A percentile compares a stretch with the other conserved stretches of the same genome.
Conservation (phyloP, 1,140 invertebrate genomes). For the Polypedilum pembai region DNA sequence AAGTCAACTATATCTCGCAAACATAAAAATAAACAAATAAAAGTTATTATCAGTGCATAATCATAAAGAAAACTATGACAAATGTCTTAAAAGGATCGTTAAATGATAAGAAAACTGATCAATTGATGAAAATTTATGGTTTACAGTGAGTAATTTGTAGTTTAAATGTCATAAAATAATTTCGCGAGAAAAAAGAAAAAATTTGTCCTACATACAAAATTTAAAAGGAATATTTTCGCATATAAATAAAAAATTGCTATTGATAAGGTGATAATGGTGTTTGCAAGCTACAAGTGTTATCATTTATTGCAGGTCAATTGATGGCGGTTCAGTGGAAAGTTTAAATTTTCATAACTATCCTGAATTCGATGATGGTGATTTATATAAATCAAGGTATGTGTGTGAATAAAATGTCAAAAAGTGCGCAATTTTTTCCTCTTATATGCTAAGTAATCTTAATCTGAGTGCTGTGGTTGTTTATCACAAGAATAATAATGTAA, state of each 20-base stretch:
- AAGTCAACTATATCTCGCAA: too few relatives aligned
- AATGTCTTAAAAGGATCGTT: constrained; percentile 22
- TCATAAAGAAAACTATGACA: constrained; percentile 21
- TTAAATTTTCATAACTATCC: constrained; percentile 24
- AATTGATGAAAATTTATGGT: constrained; percentile 27
- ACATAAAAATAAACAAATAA: neutral
- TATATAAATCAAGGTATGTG: constrained; percentile 20
- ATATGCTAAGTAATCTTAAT: neutral
- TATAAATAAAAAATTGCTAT: neutral
- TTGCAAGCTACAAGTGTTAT: neutral
- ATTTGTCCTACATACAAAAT: neutral
- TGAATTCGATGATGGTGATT: constrained; percentile 8
- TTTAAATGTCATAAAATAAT: neutral
- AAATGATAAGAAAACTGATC: constrained; percentile 27
- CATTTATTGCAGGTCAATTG: constrained; percentile 3
- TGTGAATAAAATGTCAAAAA: neutral
- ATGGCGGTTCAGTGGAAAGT: constrained; percentile 10
- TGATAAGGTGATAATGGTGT: neutral
- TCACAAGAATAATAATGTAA: neutral
- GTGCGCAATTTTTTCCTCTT: constrained; percentile 5
- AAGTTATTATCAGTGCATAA: constrained; percentile 6
- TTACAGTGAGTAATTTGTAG: constrained; percentile 20
- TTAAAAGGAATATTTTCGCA: neutral
- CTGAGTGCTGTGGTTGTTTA: neutral
- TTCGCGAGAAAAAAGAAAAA: neutral